A percentile compares a stretch with the other conserved stretches of the same genome.
Conservation (phyloP, 2,888 invertebrate species). For the Alitta virens region DNA sequence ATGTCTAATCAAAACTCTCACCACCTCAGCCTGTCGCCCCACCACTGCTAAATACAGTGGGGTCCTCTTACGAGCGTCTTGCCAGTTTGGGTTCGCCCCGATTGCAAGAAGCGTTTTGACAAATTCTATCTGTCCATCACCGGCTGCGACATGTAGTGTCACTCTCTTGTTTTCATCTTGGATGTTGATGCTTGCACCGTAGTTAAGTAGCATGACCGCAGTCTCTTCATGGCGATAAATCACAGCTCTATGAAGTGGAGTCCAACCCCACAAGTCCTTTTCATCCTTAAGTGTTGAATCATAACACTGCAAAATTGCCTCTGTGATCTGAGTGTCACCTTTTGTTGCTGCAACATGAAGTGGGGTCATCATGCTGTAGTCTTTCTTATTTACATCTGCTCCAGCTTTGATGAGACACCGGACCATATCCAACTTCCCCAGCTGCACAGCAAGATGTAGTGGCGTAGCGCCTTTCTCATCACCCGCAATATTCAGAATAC, state of each 20-base stretch:
- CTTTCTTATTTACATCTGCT: constrained; percentile 1
- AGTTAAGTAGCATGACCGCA: not conserved
- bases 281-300: not conserved
- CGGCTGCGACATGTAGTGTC: constrained; percentile 9
- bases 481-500: no score
- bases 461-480: not conserved
- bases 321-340: not conserved
- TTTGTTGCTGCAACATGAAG: constrained; percentile 8
- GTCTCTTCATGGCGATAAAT: constrained; percentile 11
- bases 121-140: constrained; percentile 6
- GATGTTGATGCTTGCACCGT: constrained; percentile 7
- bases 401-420: constrained; percentile 11
- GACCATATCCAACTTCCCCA: not conserved
- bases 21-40: constrained; percentile 9
- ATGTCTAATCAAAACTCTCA: constrained; percentile 1
- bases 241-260: constrained; percentile 16
- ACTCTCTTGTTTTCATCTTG: constrained; percentile 6
- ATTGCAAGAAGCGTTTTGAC: not conserved
- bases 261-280: constrained; percentile 18
- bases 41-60: constrained; percentile 8
- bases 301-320: not conserved
- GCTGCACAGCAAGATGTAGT: constrained; percentile 11
- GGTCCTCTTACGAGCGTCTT: constrained; percentile 2
- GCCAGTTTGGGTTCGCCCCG: constrained; percentile 4
- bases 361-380: constrained; percentile 9